Evolutionary conservation across 2,797 vertebrate species (phyloP), one percentile per base, ranked within the genome.

Genomic region (Gambusia yucatana): DNA sequence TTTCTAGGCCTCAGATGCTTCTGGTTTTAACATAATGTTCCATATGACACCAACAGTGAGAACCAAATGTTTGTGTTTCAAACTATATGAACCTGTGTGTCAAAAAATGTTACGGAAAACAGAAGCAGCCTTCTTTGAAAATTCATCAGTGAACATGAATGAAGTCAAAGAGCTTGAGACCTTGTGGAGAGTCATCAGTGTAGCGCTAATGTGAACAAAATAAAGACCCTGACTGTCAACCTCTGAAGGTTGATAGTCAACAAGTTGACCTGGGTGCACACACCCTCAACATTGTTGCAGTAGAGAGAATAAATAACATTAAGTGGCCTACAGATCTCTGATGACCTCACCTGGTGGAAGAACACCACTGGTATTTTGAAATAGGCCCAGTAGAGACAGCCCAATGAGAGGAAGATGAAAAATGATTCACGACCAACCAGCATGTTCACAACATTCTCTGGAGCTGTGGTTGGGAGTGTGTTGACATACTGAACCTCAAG

Each of bases 301-400:
- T 39, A 10, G 36, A 65, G 36, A 22, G 2, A 25, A 22, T 67
- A 25, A 30, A 67, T 67, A 41, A 9, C 63, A 41, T 39, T 6
- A 4, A 67, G 20, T 22, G 22, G 63, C 22, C 17, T 67, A 10
- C 17, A 67, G 17, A 25, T 67, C 17, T 39, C 20, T 41, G 63
- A 67, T 41, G 63, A 67, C 63, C 36, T 39, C 63, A 65, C 20
- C 63, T 67, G 36, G 33, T 41, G 22, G 33, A 65, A 65, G 63
- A 65, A 65, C 36, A 46, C 76, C 78, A 70, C 85, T 70, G 71
- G 16, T 33, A 36, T 17, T 63, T 36, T 36, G 30, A 63, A 36
- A 20, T 17, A 7, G 30, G 59, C 14, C 30, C 59, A 63, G 59
- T 17, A 33, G 30, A 61, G 14, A 17, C 14, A 16, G 14, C 4